Evolutionary conservation across 2,797 vertebrate genomes (phyloP).

Genomic region (Argyrosomus regius): DNA sequence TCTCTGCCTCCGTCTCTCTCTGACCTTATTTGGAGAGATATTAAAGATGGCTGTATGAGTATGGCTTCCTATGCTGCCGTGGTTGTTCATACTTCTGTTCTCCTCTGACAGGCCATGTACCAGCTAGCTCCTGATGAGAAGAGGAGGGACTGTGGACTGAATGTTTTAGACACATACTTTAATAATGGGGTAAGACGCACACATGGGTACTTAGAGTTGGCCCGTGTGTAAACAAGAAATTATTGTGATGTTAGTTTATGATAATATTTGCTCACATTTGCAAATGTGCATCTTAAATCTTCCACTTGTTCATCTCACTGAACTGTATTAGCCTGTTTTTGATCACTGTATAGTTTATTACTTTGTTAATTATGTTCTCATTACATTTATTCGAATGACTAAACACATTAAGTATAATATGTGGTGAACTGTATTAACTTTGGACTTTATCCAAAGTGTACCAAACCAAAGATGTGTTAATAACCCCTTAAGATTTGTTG

Average conservation of each 20-base stretch:
- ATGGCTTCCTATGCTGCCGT: slow-evolving; percentile 18
- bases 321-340: not conserved
- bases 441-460: not conserved
- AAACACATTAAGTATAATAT: not conserved
- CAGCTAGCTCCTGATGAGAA: slow-evolving; percentile 92
- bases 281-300: not conserved
- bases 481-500: no score
- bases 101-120: slow-evolving; percentile 87
- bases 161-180: slow-evolving; percentile 91
- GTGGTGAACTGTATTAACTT: not conserved
- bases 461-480: not conserved
- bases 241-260: not conserved
- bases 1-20: slow-evolving; percentile 38
- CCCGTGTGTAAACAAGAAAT: not conserved
- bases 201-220: not conserved
- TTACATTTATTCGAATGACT: not conserved
- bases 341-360: not conserved
- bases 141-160: slow-evolving; percentile 88
- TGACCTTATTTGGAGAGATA: slow-evolving; percentile 61
- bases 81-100: slow-evolving; percentile 46
- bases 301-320: not conserved
- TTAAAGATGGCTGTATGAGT: slow-evolving; percentile 55
- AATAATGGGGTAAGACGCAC: slow-evolving; percentile 87
- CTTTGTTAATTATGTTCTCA: not conserved
- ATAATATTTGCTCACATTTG: not conserved